Evolutionary conservation across 2,888 invertebrate species (phyloP).

Genomic region (Chirona hameri): DNA sequence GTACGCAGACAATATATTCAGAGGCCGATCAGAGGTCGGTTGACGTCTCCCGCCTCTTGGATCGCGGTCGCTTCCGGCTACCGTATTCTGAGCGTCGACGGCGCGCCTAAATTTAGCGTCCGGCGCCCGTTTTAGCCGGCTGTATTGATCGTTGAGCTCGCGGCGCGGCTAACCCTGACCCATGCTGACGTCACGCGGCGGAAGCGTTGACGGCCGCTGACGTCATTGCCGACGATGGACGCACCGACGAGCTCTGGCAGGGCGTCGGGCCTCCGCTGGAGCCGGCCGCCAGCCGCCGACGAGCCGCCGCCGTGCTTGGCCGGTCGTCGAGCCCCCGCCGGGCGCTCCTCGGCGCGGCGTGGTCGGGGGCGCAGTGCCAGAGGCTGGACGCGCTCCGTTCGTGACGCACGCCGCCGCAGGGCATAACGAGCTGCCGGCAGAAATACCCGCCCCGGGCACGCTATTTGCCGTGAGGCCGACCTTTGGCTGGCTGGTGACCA

Average conservation of each 20-base stretch:
- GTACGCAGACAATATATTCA: no score
- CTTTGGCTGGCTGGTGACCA: background rate
- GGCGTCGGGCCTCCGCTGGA: background rate
- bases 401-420: background rate
- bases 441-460: background rate
- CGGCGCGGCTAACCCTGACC: conserved; percentile 1
- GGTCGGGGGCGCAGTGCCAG: background rate
- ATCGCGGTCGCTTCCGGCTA: no score
- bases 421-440: background rate
- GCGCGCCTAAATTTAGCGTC: background rate
- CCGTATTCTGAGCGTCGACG: background rate
- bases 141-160: conserved; percentile 10
- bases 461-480: background rate
- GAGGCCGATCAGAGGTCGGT: no score
- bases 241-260: background rate
- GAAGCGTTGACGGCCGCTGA: conserved; percentile 6
- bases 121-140: background rate
- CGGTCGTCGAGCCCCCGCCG: background rate
- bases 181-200: background rate
- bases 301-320: no score
- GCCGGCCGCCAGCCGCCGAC: background rate
- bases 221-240: background rate
- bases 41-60: background rate
- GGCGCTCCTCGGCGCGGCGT: background rate
- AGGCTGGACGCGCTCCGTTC: background rate